phyloP scores from a whole-genome alignment of 2,113 vertebrate species.

The Ictalurus furcatus region DNA sequence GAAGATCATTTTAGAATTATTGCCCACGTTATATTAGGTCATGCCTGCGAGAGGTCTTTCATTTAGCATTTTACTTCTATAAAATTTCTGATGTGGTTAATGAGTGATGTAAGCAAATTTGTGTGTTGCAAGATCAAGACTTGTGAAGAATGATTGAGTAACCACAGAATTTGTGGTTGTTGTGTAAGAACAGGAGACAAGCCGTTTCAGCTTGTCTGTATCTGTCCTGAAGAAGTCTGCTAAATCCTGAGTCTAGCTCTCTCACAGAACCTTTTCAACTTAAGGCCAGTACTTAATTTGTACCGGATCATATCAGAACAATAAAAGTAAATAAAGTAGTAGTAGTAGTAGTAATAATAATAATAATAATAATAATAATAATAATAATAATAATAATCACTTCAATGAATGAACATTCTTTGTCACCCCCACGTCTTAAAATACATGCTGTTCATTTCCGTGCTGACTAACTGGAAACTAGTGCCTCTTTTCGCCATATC shows the following conservation, averaged over 20 bases:
- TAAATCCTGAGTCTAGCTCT: neutral
- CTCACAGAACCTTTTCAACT: neutral
- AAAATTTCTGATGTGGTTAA: neutral
- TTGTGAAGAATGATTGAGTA: neutral
- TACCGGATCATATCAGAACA: neutral
- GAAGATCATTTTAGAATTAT: neutral
- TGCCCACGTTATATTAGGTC: neutral
- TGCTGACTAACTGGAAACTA: neutral
- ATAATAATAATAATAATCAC: neutral
- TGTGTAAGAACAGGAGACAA: neutral
- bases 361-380: neutral
- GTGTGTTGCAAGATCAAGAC: constrained; percentile 1
- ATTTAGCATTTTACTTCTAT: neutral
- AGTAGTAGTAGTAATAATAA: neutral
- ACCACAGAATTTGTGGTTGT: neutral
- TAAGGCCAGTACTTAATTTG: neutral
- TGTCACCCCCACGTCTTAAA: neutral
- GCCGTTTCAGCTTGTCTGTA: neutral
- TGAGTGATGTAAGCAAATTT: neutral
- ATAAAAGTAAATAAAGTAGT: neutral
- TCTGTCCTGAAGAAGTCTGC: neutral
- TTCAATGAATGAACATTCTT: neutral
- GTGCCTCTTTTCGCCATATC: too few relatives aligned
- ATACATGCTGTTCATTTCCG: neutral
- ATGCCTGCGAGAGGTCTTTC: neutral